A percentile compares a stretch with the other conserved stretches of the same genome.
Conservation (phyloP, 2,797 vertebrate genomes). For the Oryzias sinensis region DNA sequence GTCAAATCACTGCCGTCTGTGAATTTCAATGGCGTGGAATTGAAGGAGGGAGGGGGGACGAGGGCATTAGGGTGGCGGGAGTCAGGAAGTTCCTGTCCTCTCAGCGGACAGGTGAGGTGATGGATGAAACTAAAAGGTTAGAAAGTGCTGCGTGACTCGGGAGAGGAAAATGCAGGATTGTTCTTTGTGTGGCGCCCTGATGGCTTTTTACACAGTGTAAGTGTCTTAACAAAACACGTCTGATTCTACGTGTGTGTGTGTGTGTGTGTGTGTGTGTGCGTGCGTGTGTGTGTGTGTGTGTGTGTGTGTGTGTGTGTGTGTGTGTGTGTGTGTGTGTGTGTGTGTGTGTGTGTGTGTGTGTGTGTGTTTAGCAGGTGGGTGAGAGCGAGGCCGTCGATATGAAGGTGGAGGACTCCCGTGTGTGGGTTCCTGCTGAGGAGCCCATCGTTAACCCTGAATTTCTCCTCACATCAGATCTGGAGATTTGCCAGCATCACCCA, state of each 20-base stretch:
- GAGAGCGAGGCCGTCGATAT: conserved; percentile 80
- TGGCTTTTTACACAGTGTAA: conserved; percentile 25
- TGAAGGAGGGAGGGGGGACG: conserved; percentile 26
- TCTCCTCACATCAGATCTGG: conserved; percentile 91
- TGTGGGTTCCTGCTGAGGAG: conserved; percentile 92
- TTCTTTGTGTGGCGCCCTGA: conserved; percentile 7
- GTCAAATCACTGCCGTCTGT: conserved; percentile 73
- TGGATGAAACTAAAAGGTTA: conserved; percentile 60
- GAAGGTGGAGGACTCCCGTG: conserved; percentile 86
- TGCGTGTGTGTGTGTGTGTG: conserved; percentile 16
- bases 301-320: conserved; percentile 28
- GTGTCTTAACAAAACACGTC: conserved; percentile 11
- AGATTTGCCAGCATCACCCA: conserved; percentile 90
- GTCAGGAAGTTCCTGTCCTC: conserved; percentile 55
- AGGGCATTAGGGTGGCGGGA: conserved; percentile 43
- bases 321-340: conserved; percentile 17
- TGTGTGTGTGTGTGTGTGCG: conserved; percentile 7
- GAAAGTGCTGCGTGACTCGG: conserved; percentile 31
- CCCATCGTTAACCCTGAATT: conserved; percentile 90
- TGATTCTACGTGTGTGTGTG: conserved; percentile 14
- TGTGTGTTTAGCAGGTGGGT: conserved; percentile 75
- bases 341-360: conserved; percentile 7
- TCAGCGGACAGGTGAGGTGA: conserved; percentile 52
- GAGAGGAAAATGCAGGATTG: conserved; percentile 45
- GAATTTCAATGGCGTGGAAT: conserved; percentile 72